phyloP scores from a whole-genome alignment of 53 echinoderm and acorn worm genomes.

The Holothuria scabra region DNA sequence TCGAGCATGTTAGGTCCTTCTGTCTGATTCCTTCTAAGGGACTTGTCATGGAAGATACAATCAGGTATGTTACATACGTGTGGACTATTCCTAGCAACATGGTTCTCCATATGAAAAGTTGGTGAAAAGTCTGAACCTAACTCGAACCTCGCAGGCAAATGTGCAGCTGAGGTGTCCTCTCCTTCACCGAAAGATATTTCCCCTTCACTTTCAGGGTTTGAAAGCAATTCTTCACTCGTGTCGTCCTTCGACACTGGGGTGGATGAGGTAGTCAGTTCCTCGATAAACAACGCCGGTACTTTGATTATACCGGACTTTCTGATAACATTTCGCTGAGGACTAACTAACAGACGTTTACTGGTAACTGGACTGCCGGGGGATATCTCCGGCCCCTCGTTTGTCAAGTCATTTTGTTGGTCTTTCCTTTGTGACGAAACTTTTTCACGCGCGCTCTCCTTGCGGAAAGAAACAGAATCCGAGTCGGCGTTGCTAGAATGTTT shows the following conservation, averaged over 20 bases:
- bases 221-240: constrained; percentile 8
- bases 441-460: neutral
- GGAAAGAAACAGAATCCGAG: neutral
- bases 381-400: neutral
- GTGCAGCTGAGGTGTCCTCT: neutral
- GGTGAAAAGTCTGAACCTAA: constrained; percentile 14
- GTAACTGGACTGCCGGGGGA: neutral
- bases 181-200: neutral
- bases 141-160: constrained; percentile 38
- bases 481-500: too few species aligned
- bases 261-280: constrained; percentile 48
- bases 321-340: constrained; percentile 24
- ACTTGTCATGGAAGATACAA: constrained; percentile 80
- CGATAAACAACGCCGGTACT: constrained; percentile 44
- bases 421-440: neutral
- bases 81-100: neutral
- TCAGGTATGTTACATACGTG: constrained; percentile 69
- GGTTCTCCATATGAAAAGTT: neutral
- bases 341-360: neutral
- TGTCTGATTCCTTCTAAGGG: constrained; percentile 3
- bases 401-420: neutral
- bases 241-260: constrained; percentile 53
- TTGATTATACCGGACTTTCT: constrained; percentile 12
- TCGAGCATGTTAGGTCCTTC: constrained; percentile 51
- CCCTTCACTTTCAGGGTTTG: constrained; percentile 1